Base-by-base conservation (phyloP, 2,797 vertebrate genomes). In the Meriones psammophilus region DNA sequence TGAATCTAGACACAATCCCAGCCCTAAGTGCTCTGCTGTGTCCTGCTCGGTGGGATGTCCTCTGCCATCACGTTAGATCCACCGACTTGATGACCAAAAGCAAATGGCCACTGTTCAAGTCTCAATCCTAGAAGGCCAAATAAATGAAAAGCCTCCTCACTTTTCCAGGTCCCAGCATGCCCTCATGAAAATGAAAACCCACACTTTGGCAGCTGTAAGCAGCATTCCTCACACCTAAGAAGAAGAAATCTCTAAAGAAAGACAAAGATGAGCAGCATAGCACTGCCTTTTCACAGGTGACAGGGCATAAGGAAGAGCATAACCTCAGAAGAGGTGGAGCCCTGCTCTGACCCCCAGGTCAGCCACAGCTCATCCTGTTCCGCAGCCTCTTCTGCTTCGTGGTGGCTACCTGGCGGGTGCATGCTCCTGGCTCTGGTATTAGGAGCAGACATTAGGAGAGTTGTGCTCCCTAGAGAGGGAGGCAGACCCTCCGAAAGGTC, bases 41-140 rank as follows among this genome's bases (percentile, higher is more conserved):
- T 18, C 64, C 60, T 9, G 39, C 39, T 42, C 0, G 13, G 28
- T 91, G 42, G 71, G 30, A 74, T 20, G 15, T 58, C 76, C 86
- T 91, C 74, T 94, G 79, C 88, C 96, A 91, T 90, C 54, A 89
- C 89, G 58, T 81, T 74, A 93, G 39, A 74, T 36, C 28, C 58
- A 64, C 77, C 76, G 91, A 81, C n/a, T 33, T 68, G 62, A 85
- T 28, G 4, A 88, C 20, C 42, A 88, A 73, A 15, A 95, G 28
- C 46, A 87, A 95, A 81, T 0, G 81, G n/a, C 8, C 87, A 88
- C 39, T 62, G 79, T 83, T 74, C 39, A 81, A 69, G 58, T 91
- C 42, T 77, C 64, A 79, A 33, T 80, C 93, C 85, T 50, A 50
- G 36, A 83, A 92, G 79, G 86, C 79, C 92, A 91, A 69, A 42